A percentile compares a stretch with the other conserved stretches of the same genome.
These are phyloP conservation scores for Harpalus rufipes DNA, from an alignment of 2,888 invertebrate species.

Conservation along the genomic window DNA sequence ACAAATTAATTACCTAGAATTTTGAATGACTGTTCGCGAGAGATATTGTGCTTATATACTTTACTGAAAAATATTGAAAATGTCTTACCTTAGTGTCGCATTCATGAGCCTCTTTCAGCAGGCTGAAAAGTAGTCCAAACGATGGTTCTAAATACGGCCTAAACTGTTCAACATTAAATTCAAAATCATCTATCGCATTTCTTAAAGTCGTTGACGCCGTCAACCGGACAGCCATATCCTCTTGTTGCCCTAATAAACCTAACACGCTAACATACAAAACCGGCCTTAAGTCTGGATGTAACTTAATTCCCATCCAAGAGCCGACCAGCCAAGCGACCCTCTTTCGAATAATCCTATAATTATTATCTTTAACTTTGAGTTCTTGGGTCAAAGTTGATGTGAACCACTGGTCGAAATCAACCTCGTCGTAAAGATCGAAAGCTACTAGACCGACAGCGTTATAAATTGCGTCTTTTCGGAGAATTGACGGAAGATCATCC, in stretches of 20 bases:
- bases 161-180: slow-evolving; percentile 93
- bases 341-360: slow-evolving; percentile 90
- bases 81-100: slow-evolving; percentile 91
- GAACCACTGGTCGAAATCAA: slow-evolving; percentile 97
- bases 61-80: slow-evolving; percentile 25
- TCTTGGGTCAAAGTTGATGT: slow-evolving; percentile 89
- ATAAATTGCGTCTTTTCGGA: slow-evolving; percentile 95
- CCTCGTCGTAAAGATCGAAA: slow-evolving; percentile 93
- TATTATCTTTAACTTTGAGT: slow-evolving; percentile 88
- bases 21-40: too few species aligned
- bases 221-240: slow-evolving; percentile 93
- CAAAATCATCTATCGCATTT: slow-evolving; percentile 93
- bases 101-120: slow-evolving; percentile 92
- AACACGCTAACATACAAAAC: slow-evolving; percentile 89
- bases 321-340: slow-evolving; percentile 92
- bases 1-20: too few species aligned
- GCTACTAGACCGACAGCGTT: slow-evolving; percentile 94
- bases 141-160: slow-evolving; percentile 89
- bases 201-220: slow-evolving; percentile 92
- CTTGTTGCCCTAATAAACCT: slow-evolving; percentile 85
- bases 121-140: slow-evolving; percentile 88
- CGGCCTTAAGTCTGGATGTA: slow-evolving; percentile 88
- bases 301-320: slow-evolving; percentile 89
- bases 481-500: slow-evolving; percentile 87
- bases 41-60: too few species aligned